phyloP scores from a whole-genome alignment of 2,888 invertebrate genomes.

The Eremobia ochroleuca region DNA sequence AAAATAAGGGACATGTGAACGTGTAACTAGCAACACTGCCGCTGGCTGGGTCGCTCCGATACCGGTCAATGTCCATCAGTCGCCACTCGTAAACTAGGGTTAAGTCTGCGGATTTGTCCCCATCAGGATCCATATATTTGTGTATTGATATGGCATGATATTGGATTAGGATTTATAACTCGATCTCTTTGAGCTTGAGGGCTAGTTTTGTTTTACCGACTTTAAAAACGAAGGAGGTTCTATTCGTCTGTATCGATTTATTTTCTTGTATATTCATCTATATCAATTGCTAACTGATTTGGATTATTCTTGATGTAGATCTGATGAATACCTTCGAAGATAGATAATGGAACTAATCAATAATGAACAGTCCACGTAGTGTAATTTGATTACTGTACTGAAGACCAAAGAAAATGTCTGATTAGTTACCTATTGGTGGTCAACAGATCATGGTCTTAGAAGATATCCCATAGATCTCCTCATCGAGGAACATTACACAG shows the following conservation, averaged over 20 bases:
- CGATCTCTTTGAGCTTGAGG: conserved; percentile 38
- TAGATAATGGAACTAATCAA: neutral
- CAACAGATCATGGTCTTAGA: neutral
- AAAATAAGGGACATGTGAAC: conserved; percentile 9
- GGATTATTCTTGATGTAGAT: neutral
- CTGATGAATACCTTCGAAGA: neutral
- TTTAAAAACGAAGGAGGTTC: neutral
- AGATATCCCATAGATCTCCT: neutral
- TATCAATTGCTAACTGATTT: neutral
- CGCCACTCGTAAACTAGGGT: conserved; percentile 72
- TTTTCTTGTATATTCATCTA: neutral
- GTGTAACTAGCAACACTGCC: conserved; percentile 55
- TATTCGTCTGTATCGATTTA: too few species aligned
- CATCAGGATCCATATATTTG: conserved; percentile 64
- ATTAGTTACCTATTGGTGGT: neutral
- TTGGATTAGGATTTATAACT: conserved; percentile 65
- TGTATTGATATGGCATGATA: conserved; percentile 60
- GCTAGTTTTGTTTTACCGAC: neutral
- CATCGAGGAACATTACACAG: neutral
- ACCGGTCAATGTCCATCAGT: conserved; percentile 77
- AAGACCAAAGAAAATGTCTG: neutral
- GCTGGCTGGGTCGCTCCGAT: conserved; percentile 70
- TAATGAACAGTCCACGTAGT: neutral
- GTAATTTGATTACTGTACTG: neutral
- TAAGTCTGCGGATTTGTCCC: conserved; percentile 67